These are phyloP conservation scores for Poecilia picta DNA, from an alignment of 2,797 vertebrate genomes.

Conservation along the genomic window DNA sequence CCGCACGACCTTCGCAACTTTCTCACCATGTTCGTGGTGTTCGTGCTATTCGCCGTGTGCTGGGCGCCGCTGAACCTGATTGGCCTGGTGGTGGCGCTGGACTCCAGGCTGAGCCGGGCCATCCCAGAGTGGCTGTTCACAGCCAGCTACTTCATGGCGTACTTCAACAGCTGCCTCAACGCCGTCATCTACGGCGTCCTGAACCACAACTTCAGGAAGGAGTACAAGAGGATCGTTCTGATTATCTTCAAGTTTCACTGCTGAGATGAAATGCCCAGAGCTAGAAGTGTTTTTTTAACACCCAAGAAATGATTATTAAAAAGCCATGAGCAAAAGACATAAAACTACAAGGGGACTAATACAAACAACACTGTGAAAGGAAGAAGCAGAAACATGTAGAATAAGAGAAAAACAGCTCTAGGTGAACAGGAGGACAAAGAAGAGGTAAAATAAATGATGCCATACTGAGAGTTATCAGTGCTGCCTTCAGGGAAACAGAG, in stretches of 20 bases:
- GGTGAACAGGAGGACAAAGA: constrained; percentile 11
- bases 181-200: constrained; percentile 85
- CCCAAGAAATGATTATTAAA: constrained; percentile 1
- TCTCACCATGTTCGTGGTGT: constrained; percentile 88
- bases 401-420: constrained; percentile 21
- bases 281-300: background rate
- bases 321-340: constrained; percentile 5
- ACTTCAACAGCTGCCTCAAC: constrained; percentile 89
- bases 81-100: constrained; percentile 83
- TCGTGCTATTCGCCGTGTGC: constrained; percentile 87
- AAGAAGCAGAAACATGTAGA: constrained; percentile 10
- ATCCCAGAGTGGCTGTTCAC: constrained; percentile 87
- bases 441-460: constrained; percentile 35
- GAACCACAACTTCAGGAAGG: constrained; percentile 88
- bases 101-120: constrained; percentile 72
- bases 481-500: constrained; percentile 57
- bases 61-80: constrained; percentile 88
- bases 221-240: constrained; percentile 86
- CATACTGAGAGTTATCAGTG: constrained; percentile 42
- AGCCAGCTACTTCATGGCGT: constrained; percentile 88
- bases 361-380: constrained; percentile 10
- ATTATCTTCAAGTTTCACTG: constrained; percentile 81
- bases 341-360: constrained; percentile 5
- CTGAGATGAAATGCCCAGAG: constrained; percentile 43
- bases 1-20: constrained; percentile 87